These are phyloP conservation scores for Hemiscyllium ocellatum DNA, from an alignment of 2,113 vertebrate species.

Conservation along the genomic window DNA sequence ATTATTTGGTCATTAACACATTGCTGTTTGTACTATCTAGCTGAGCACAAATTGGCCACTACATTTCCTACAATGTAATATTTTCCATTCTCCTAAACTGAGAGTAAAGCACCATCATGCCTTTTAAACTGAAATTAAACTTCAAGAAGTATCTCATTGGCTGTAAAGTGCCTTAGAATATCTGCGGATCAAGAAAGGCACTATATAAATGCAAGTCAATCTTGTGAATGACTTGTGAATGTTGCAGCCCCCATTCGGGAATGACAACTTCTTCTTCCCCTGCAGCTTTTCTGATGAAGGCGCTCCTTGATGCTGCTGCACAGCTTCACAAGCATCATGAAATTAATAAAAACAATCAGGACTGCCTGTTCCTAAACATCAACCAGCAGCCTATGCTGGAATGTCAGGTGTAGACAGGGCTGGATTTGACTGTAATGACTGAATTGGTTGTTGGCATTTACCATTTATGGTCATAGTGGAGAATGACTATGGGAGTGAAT, in stretches of 20 bases:
- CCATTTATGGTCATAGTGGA: not conserved
- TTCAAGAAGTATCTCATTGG: not conserved
- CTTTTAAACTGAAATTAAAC: too few species aligned
- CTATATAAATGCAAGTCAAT: too few species aligned
- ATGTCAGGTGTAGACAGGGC: not conserved
- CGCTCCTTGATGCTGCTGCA: not conserved
- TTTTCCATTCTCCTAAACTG: too few species aligned
- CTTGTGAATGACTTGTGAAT: not conserved
- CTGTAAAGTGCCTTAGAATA: not conserved
- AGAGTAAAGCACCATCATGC: too few species aligned
- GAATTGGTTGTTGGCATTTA: not conserved
- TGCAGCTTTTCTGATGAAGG: not conserved
- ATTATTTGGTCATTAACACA: not conserved
- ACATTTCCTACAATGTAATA: not conserved
- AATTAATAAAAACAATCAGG: not conserved
- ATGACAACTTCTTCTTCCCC: not conserved
- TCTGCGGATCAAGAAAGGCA: not conserved
- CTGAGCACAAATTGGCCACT: not conserved
- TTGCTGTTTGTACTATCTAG: not conserved
- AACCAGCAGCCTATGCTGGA: not conserved
- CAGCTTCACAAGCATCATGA: not conserved
- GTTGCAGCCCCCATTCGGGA: not conserved
- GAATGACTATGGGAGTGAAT: not conserved
- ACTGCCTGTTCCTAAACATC: not conserved
- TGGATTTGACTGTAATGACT: not conserved